Evolutionary conservation across 1,140 invertebrate genomes (phyloP).

Genomic region (Atta colombica): DNA sequence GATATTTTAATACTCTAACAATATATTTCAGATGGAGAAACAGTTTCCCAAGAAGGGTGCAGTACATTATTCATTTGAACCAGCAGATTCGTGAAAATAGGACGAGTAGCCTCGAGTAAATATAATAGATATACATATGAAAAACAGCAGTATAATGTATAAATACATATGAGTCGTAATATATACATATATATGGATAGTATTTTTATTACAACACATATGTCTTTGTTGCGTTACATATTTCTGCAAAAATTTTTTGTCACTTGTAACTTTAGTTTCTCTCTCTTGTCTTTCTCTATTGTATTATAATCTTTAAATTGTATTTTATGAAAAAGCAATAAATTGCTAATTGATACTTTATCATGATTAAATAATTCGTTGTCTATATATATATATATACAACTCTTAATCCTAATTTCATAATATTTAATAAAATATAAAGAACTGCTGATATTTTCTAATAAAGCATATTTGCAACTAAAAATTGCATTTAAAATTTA

Average conservation of each 20-base stretch:
- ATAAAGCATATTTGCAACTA: neutral
- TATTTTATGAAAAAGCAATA: constrained; percentile 1
- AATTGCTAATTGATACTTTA: neutral
- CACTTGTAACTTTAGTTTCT: neutral
- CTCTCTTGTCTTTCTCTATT: neutral
- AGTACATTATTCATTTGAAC: constrained; percentile 70
- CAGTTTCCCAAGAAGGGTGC: constrained; percentile 50
- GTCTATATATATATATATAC: neutral
- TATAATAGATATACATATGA: neutral
- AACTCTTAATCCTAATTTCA: neutral
- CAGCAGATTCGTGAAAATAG: constrained; percentile 7
- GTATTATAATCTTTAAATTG: neutral
- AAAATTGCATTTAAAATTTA: neutral
- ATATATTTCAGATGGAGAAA: constrained; percentile 60
- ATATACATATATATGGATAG: constrained; percentile 1
- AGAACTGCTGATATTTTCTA: neutral
- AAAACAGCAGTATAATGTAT: neutral
- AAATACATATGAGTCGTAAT: constrained; percentile 9
- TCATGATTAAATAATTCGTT: neutral
- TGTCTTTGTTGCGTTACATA: neutral
- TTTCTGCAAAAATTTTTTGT: neutral
- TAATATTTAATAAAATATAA: neutral
- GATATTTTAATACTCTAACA: neutral
- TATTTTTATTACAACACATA: constrained; percentile 21
- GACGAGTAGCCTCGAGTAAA: neutral